Evolutionary conservation across 2,113 vertebrate genomes (phyloP), one percentile per base, ranked within the genome.

Genomic region (Acrocephalus arundinaceus): DNA sequence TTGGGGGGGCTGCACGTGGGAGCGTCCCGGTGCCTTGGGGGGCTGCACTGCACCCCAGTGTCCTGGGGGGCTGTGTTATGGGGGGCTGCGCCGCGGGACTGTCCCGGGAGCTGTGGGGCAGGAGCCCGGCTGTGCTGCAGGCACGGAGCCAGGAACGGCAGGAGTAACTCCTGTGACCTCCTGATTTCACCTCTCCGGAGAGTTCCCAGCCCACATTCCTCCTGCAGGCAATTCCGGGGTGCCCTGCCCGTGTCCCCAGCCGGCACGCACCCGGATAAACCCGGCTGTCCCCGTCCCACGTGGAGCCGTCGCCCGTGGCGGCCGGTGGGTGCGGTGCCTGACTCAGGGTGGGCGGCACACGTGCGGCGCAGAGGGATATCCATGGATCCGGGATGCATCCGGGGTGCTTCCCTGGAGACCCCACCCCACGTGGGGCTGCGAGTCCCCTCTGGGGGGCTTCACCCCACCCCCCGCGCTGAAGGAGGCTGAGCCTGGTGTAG

Each of bases 181-280:
- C 58, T 2, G 7, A 63, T 89, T 76, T 90, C 87, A 67, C 19
- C 48, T 82, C 84, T 93, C 41, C 27, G 10, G 35, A 37, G 33
- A 9, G 9, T 81, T 90, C 89, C 73, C 41, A 12, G 23, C 78
- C 82, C 74, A 16, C 75, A 46, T 94, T 95, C 91, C 86, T 95
- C 74, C 93, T 85, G 15, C 57, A 61, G 95, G 74, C 20, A 43
- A 62, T 93, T 87, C 93, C 85, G 52, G 81, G 93, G 76, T 35
- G 73, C 81, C 10, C 41, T 77, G 63, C 54, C 91, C 15, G 13
- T 87, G 89, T 85, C 70, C 78, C 74, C 65, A 17, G 52, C 62
- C 13, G 24, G 39, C 93, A 78, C 71, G 8, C 49, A 67, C 78
- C 92, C 75, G 10, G 74, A 49, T 58, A 28, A 61, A 75, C 70